Evolutionary conservation across 1,140 invertebrate species (phyloP).

Genomic region (Zaprionus kolodkinae): DNA sequence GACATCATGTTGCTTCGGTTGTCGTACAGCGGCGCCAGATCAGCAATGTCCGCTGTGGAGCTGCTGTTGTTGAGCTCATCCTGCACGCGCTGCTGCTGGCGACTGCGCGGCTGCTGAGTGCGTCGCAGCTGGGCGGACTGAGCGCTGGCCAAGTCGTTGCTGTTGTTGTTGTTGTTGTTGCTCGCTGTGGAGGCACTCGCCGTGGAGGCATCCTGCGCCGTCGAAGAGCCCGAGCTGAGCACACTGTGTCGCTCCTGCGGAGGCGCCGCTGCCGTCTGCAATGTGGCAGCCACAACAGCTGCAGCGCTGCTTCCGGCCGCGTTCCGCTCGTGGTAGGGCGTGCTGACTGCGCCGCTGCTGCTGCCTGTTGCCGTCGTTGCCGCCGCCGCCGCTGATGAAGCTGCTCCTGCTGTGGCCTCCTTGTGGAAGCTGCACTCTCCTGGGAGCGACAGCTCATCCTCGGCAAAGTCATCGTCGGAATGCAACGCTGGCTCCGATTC

Average conservation of each 20-base stretch:
- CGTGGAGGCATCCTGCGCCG: conserved; percentile 71
- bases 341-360: conserved; percentile 69
- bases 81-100: conserved; percentile 30
- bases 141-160: background rate
- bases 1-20: conserved; percentile 82
- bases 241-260: conserved; percentile 83
- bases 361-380: conserved; percentile 36
- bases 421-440: conserved; percentile 85
- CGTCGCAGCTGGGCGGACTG: conserved; percentile 38
- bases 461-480: conserved; percentile 89
- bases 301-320: conserved; percentile 23
- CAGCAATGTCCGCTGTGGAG: conserved; percentile 72
- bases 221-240: conserved; percentile 73
- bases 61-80: conserved; percentile 77
- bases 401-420: conserved; percentile 59
- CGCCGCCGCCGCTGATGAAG: conserved; percentile 22
- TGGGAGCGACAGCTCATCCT: conserved; percentile 88
- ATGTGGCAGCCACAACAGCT: conserved; percentile 50
- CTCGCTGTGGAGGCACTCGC: conserved; percentile 56
- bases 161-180: conserved; percentile 19
- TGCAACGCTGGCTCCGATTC: conserved; percentile 87
- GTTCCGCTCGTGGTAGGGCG: conserved; percentile 83
- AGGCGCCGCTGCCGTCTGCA: conserved; percentile 52
- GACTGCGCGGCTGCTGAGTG: conserved; percentile 43
- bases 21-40: conserved; percentile 75